phyloP scores from a whole-genome alignment of 1,140 invertebrate genomes.

The Marisa cornuarietis region DNA sequence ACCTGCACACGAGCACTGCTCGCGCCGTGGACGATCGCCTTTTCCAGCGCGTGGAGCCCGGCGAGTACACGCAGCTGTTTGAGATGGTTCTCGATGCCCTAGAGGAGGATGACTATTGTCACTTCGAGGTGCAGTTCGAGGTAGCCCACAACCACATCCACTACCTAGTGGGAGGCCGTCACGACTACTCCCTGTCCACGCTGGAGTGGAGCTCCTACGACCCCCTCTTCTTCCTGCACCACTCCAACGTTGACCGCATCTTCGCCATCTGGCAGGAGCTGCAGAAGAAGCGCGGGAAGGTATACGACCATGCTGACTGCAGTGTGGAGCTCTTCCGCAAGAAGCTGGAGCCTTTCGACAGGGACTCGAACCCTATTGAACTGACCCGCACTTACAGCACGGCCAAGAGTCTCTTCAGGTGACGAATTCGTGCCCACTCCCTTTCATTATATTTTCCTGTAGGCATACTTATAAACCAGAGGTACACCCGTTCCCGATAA shows the following conservation, averaged over 20 bases:
- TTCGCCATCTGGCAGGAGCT: constrained; percentile 35
- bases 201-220: constrained; percentile 43
- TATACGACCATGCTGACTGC: constrained; percentile 26
- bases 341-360: constrained; percentile 32
- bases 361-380: constrained; percentile 32
- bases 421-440: background rate
- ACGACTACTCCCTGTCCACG: constrained; percentile 34
- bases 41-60: constrained; percentile 29
- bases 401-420: constrained; percentile 25
- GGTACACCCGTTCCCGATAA: too few relatives aligned
- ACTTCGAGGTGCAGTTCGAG: constrained; percentile 43
- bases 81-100: constrained; percentile 34
- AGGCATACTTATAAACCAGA: too few relatives aligned
- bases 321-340: constrained; percentile 19
- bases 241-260: constrained; percentile 39
- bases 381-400: constrained; percentile 22
- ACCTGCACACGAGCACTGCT: constrained; percentile 25
- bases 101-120: constrained; percentile 40
- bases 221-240: constrained; percentile 40
- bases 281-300: constrained; percentile 32
- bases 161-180: constrained; percentile 39
- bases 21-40: constrained; percentile 35
- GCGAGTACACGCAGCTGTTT: constrained; percentile 23
- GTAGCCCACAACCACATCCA: constrained; percentile 42
- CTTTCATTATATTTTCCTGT: background rate